Base-by-base conservation (phyloP, 64 coral and sea anemone genomes). In the Montipora cactus region DNA sequence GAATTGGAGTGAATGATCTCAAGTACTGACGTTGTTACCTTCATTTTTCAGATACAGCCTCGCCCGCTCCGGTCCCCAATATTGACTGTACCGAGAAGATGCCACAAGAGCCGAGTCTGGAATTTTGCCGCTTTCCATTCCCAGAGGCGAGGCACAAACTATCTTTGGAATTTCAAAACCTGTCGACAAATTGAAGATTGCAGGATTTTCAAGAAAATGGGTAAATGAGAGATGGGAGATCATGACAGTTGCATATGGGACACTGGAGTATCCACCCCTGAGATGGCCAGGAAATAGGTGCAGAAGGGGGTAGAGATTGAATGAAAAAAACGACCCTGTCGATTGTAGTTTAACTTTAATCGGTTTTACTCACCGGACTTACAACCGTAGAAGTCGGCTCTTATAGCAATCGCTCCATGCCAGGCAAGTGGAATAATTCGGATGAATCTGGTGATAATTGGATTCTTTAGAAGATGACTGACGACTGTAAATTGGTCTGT, bases 371-470 rank as follows among this genome's bases (percentile, higher is more conserved):
- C 3, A 82, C 80, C 80, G 15, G 80, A 82, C 9, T 64, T 19
- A 25, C 90, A 92, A 7, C 90, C 90, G 75, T 76, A 83, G 7
- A 83, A 75, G 9, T 92, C 90, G 13, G 80, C 44, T 22, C 90
- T 83, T 67, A 92, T 55, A 13, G 79, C 72, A 49, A 92, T 84
- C 5, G 51, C 20, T 11, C 79, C 11, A 46, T 92, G 20, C 79
- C 79, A 92, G 0, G 79, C 69, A 1, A 55, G 7, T 47, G 90
- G 90, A n/a, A 44, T 8, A 19, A 92, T 46, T 44, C 79, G 90
- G 46, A 92, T 13, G 28, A 61, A 49, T n/a, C 90, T 79, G 23
- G 90, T 67, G 22, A 75, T 75, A 68, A 92, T 66, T 21, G 79
- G 51, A 18, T 59, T 67, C 9, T 71, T 50, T 7, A 92, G 48